Evolutionary conservation across 2,113 vertebrate species (phyloP), one percentile per base, ranked within the genome.

Genomic region (Oplegnathus fasciatus): DNA sequence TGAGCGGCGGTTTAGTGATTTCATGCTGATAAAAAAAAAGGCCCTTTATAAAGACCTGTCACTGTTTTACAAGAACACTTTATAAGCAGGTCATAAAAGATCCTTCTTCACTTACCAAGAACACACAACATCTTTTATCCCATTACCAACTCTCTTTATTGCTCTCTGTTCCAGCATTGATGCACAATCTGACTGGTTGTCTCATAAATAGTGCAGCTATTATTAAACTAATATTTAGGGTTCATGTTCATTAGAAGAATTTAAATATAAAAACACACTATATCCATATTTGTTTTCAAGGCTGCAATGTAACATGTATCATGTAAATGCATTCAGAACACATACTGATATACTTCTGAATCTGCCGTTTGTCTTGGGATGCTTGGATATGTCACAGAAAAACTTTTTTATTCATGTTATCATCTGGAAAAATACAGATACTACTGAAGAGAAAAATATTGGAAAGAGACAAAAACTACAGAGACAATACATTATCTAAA

Each of bases 201-300:
- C 65, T 86, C 44, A 85, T 81, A 73, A 87, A 87, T 78, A 78
- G 65, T 81, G 42, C 67, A 88, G 67, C 57, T 44, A 42, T 15
- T 22, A n/a, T 76, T 37, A 32, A 80, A 60, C n/a, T 54, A 28
- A 44, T 26, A 75, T 78, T 82, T 26, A 72, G 1, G 37, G 55
- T 14, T 61, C n/a, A n/a, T n/a, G n/a, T n/a, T n/a, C n/a, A n/a
- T n/a, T 37, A 37, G 34, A 37, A n/a, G 11, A 48, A 4, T 3
- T 20, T 6, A 30, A 61, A 44, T 6, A 48, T 5, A 1, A 68
- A 69, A 76, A 30, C 28, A 82, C 44, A 57, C 30, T 15, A 15
- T 3, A 82, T 60, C 6, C 46, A 50, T 0, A 8, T 57, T 60
- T 80, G 14, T 54, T 40, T 78, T 28, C 1, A 10, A 58, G 42